A percentile compares a stretch with the other conserved stretches of the same genome.
Conservation (phyloP, 2,888 invertebrate genomes). For the Subacronicta megacephala region DNA sequence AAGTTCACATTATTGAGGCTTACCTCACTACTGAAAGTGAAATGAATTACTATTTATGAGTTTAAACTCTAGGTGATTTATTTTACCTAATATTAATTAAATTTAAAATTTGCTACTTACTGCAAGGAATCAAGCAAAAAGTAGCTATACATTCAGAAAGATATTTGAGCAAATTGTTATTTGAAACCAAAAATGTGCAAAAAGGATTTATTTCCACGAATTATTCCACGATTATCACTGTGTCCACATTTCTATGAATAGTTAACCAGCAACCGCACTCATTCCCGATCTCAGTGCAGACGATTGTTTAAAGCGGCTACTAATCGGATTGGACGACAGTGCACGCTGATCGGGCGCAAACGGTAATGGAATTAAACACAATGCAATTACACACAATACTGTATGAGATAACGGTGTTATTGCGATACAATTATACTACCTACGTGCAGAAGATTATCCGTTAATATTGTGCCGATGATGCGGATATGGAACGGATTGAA, state of each 20-base stretch:
- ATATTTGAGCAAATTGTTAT: too few species aligned
- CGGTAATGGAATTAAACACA: slow-evolving; percentile 79
- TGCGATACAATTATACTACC: slow-evolving; percentile 46
- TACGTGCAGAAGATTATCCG: slow-evolving; percentile 42
- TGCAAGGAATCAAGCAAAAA: too few species aligned
- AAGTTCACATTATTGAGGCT: too few species aligned
- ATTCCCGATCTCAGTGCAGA: slow-evolving; percentile 45
- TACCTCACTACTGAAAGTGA: slow-evolving; percentile 14
- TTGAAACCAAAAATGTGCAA: neutral
- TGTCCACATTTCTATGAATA: slow-evolving; percentile 22
- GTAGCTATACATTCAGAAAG: too few species aligned
- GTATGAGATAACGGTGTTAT: slow-evolving; percentile 61
- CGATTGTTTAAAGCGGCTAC: slow-evolving; percentile 53
- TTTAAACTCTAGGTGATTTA: too few species aligned
- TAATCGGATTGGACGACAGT: slow-evolving; percentile 77
- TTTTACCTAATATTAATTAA: too few species aligned
- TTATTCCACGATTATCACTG: neutral
- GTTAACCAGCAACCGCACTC: slow-evolving; percentile 37
- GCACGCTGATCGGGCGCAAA: slow-evolving; percentile 64
- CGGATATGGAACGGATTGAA: slow-evolving; percentile 30
- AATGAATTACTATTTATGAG: too few species aligned
- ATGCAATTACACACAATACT: slow-evolving; percentile 78
- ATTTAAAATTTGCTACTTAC: too few species aligned
- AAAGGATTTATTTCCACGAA: neutral
- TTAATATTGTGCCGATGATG: slow-evolving; percentile 33